These are phyloP conservation scores for Actinemys pallida DNA, from an alignment of 2,113 vertebrate species.

Conservation along the genomic window DNA sequence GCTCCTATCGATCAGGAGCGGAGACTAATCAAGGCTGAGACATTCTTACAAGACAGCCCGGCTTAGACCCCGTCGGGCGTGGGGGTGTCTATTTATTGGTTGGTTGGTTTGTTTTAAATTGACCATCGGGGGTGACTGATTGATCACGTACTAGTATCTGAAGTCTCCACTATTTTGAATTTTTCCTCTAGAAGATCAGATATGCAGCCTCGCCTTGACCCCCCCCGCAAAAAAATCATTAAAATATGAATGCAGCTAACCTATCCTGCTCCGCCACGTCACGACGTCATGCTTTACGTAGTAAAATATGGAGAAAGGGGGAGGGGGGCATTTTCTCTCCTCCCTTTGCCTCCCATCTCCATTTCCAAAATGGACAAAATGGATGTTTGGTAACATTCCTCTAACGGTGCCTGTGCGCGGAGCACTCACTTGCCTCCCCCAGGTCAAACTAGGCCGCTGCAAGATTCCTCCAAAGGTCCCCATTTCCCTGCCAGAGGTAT, in stretches of 20 bases:
- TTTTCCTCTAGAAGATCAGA: neutral
- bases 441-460: neutral
- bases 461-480: neutral
- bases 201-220: neutral
- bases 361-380: slow-evolving; percentile 56
- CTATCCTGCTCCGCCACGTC: slow-evolving; percentile 76
- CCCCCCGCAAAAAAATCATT: neutral
- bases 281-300: slow-evolving; percentile 75
- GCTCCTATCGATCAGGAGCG: too few species aligned
- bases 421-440: neutral
- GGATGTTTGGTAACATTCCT: neutral
- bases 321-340: neutral
- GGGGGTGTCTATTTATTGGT: too few species aligned
- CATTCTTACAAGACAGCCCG: too few species aligned
- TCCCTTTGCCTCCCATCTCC: slow-evolving; percentile 27
- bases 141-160: too few species aligned
- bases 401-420: too few species aligned
- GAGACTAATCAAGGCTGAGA: too few species aligned
- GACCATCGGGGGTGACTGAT: too few species aligned
- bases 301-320: slow-evolving; percentile 42
- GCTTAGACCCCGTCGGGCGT: too few species aligned
- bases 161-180: too few species aligned
- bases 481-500: neutral
- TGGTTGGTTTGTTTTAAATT: too few species aligned
- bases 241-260: slow-evolving; percentile 45